Percentiles rank a stretch among this genome's conserved stretches.
Evolutionary conservation across 2,888 invertebrate species (phyloP).

Genomic region (Heteromyza rotundicornis): DNA sequence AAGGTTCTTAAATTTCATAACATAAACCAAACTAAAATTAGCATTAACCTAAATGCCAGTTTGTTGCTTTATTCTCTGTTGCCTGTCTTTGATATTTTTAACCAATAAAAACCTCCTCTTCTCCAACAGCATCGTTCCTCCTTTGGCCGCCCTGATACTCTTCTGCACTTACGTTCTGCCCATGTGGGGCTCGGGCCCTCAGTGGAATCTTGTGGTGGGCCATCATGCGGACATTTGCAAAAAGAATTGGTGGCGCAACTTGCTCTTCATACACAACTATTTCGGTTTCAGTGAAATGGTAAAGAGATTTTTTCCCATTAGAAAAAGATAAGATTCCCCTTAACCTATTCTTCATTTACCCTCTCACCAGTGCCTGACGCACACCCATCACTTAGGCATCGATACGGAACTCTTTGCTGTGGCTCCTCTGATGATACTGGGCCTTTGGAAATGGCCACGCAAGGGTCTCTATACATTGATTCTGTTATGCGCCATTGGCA

Average conservation of each 20-base stretch:
- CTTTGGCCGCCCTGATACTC: conserved; percentile 69
- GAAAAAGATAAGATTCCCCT: not conserved
- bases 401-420: conserved; percentile 72
- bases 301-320: too few species aligned
- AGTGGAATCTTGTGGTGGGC: conserved; percentile 73
- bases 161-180: conserved; percentile 74
- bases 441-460: conserved; percentile 69
- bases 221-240: conserved; percentile 74
- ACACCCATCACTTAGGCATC: conserved; percentile 75
- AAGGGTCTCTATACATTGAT: conserved; percentile 64
- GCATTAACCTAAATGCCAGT: too few species aligned
- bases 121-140: conserved; percentile 67
- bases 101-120: too few species aligned
- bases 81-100: too few species aligned
- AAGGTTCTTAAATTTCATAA: too few species aligned
- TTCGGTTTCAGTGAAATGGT: conserved; percentile 77
- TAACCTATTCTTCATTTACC: not conserved
- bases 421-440: conserved; percentile 68
- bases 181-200: conserved; percentile 69
- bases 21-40: too few species aligned
- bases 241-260: conserved; percentile 73
- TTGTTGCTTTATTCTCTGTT: too few species aligned
- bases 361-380: conserved; percentile 71
- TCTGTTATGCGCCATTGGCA: conserved; percentile 66
- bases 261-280: conserved; percentile 75